Percentiles rank a stretch among this genome's conserved stretches.
Conservation (phyloP, 2,797 vertebrate genomes). For the Epinephelus coioides region DNA sequence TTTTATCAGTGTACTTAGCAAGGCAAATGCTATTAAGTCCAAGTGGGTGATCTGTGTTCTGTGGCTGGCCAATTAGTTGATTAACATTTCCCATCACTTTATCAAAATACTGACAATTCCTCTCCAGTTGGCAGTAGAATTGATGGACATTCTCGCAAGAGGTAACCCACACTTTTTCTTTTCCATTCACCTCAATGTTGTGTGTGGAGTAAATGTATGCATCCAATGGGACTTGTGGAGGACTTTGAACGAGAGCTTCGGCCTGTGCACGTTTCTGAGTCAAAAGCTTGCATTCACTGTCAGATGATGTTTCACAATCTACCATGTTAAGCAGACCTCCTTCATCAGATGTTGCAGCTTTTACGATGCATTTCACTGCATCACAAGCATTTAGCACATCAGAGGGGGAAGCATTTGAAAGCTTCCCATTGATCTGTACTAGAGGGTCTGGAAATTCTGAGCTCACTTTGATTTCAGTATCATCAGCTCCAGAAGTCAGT, state of each 20-base stretch:
- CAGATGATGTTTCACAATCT: conserved; percentile 46
- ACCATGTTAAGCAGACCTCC: conserved; percentile 63
- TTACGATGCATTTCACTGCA: conserved; percentile 64
- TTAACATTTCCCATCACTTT: conserved; percentile 79
- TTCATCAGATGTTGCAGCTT: conserved; percentile 50
- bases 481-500: not conserved
- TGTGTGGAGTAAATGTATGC: conserved; percentile 86
- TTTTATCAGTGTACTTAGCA: conserved; percentile 87
- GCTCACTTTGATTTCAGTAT: conserved; percentile 1
- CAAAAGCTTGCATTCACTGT: conserved; percentile 32
- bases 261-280: conserved; percentile 69
- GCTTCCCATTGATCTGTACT: conserved; percentile 7
- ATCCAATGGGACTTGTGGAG: conserved; percentile 74
- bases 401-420: conserved; percentile 15
- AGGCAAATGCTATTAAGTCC: conserved; percentile 84
- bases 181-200: conserved; percentile 85
- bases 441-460: conserved; percentile 16
- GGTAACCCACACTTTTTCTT: conserved; percentile 87
- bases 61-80: conserved; percentile 59
- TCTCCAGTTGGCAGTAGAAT: conserved; percentile 92
- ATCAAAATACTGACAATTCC: conserved; percentile 79
- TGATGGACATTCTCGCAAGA: conserved; percentile 81
- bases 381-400: conserved; percentile 40
- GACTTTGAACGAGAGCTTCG: conserved; percentile 60
- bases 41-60: conserved; percentile 50